Percentiles rank a stretch among this genome's conserved stretches.
These are phyloP conservation scores for Seira sanloemensis DNA, from an alignment of 2,888 invertebrate genomes.

Conservation along the genomic window DNA sequence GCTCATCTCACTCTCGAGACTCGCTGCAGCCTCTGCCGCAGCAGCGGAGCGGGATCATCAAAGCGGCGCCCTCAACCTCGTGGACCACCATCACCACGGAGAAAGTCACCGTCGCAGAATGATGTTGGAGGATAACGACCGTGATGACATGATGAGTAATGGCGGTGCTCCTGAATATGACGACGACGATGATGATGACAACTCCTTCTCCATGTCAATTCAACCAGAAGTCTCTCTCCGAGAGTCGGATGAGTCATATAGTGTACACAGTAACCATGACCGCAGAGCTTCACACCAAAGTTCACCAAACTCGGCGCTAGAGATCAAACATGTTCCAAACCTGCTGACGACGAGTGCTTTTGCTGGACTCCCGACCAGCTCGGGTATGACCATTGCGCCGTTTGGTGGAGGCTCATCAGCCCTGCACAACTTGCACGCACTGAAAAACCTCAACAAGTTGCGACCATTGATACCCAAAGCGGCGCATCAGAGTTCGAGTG, in stretches of 20 bases:
- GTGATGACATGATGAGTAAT: constrained; percentile 65
- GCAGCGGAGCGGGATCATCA: constrained; percentile 40
- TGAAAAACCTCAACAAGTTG: constrained; percentile 64
- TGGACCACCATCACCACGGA: constrained; percentile 40
- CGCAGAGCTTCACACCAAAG: constrained; percentile 53
- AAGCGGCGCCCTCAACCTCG: constrained; percentile 52
- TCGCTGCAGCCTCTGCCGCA: constrained; percentile 38
- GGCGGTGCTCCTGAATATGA: constrained; percentile 67
- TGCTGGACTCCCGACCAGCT: constrained; percentile 38
- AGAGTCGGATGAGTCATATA: constrained; percentile 71
- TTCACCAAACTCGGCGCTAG: constrained; percentile 48
- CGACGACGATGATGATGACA: constrained; percentile 71
- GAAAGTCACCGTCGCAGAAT: constrained; percentile 34
- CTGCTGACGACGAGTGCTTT: constrained; percentile 42
- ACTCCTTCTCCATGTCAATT: constrained; percentile 64
- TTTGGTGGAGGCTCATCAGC: constrained; percentile 27
- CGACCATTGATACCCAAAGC: constrained; percentile 68
- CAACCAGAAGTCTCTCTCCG: constrained; percentile 72
- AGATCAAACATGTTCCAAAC: constrained; percentile 64
- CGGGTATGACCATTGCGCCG: constrained; percentile 54
- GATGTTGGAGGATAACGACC: constrained; percentile 48
- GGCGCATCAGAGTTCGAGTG: constrained; percentile 50
- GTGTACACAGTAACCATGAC: constrained; percentile 59
- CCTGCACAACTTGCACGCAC: constrained; percentile 50
- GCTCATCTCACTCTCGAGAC: constrained; percentile 48